phyloP scores from a whole-genome alignment of 2,113 vertebrate species.

The Pachyramphus minor region DNA sequence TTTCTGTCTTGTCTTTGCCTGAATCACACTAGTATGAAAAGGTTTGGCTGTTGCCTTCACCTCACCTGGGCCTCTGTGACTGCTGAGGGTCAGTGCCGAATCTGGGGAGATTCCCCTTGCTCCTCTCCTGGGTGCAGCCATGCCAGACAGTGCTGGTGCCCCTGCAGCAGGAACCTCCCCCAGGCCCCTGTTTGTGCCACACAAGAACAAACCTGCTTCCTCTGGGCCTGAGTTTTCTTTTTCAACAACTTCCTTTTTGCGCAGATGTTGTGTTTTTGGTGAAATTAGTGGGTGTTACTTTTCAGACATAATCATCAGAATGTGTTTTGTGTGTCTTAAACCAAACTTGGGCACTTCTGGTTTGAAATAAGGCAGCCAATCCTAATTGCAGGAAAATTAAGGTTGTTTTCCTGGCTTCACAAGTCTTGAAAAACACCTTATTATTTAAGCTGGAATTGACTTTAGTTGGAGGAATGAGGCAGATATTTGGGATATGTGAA shows the following conservation, averaged over 20 bases:
- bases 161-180: not conserved
- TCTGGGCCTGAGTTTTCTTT: not conserved
- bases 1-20: not conserved
- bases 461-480: not conserved
- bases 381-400: not conserved
- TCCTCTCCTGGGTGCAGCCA: not conserved
- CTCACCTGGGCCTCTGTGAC: not conserved
- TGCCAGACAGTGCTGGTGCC: rapidly evolving
- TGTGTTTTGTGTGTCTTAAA: not conserved
- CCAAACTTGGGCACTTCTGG: not conserved
- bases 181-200: rapidly evolving
- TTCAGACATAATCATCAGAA: not conserved
- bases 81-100: not conserved
- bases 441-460: not conserved
- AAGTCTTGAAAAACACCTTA: not conserved
- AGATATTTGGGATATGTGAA: not conserved
- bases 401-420: not conserved
- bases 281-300: not conserved
- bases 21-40: rapidly evolving
- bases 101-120: not conserved
- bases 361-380: not conserved
- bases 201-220: not conserved
- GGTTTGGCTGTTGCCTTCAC: not conserved
- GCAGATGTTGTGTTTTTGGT: not conserved
- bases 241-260: not conserved